Evolutionary conservation across 2,113 vertebrate species (phyloP).

Genomic region (Arizona elegans): DNA sequence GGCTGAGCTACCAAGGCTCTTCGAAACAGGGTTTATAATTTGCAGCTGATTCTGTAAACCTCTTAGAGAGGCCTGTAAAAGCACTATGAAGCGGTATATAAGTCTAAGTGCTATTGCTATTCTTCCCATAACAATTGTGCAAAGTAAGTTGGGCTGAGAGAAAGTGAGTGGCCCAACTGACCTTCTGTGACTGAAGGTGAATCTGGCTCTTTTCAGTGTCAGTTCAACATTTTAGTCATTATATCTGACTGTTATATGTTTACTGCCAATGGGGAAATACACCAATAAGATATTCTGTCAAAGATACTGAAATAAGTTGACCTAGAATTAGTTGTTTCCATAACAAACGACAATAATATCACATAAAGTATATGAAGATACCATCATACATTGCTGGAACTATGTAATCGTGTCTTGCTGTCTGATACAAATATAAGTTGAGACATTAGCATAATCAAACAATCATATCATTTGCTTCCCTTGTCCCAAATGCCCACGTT

Average conservation of each 20-base stretch:
- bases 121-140: background rate
- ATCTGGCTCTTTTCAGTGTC: background rate
- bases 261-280: background rate
- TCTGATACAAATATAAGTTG: background rate
- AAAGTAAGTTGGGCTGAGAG: background rate
- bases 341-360: background rate
- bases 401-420: background rate
- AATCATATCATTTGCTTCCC: background rate
- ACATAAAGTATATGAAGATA: background rate
- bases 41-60: no score
- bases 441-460: background rate
- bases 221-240: background rate
- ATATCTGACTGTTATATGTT: background rate
- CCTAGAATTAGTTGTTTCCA: background rate
- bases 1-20: no score
- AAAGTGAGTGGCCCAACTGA: background rate
- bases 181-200: background rate
- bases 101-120: no score
- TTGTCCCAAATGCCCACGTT: background rate
- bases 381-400: background rate
- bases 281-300: background rate
- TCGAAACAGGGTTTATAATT: no score
- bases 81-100: no score
- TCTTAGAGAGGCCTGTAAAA: no score
- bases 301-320: background rate